A percentile compares a stretch with the other conserved stretches of the same genome.
These are phyloP conservation scores for Falco peregrinus DNA, from an alignment of 2,797 vertebrate species.

Conservation along the genomic window DNA sequence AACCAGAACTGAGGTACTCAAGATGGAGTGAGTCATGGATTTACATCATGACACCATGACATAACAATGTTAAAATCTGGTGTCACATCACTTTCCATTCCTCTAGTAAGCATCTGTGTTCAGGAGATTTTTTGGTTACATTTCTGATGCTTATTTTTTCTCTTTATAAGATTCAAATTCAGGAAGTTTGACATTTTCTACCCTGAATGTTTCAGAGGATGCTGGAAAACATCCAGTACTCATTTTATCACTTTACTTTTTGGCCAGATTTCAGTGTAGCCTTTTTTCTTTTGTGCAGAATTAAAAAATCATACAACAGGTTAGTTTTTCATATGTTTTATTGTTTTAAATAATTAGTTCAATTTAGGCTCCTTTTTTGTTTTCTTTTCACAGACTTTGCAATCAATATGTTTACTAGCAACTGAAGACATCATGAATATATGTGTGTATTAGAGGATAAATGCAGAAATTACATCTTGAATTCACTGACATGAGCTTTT, in stretches of 20 bases:
- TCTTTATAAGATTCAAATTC: slow-evolving; percentile 18
- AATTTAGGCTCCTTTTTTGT: slow-evolving; percentile 4
- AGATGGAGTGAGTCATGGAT: not conserved
- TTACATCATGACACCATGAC: not conserved
- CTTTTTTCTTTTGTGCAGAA: slow-evolving; percentile 10
- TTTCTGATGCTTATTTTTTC: slow-evolving; percentile 11
- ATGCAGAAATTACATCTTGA: slow-evolving; percentile 31
- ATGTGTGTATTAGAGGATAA: not conserved
- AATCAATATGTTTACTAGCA: slow-evolving; percentile 20
- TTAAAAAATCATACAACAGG: slow-evolving; percentile 13
- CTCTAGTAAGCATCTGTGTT: not conserved
- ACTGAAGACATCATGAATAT: slow-evolving; percentile 4
- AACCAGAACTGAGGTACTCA: not conserved
- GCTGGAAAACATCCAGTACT: slow-evolving; percentile 60
- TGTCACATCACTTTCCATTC: not conserved
- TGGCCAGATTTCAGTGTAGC: slow-evolving; percentile 35
- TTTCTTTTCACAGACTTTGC: not conserved
- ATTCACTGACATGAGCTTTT: not conserved
- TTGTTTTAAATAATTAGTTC: slow-evolving; percentile 26
- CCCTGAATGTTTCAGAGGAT: slow-evolving; percentile 30
- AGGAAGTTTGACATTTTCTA: slow-evolving; percentile 51
- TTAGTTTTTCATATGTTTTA: not conserved
- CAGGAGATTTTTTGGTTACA: not conserved
- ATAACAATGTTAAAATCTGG: not conserved
- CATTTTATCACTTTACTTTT: slow-evolving; percentile 43